Evolutionary conservation across 2,888 invertebrate species (phyloP), one percentile per base, ranked within the genome.

Genomic region (Drosophila barbarae): DNA sequence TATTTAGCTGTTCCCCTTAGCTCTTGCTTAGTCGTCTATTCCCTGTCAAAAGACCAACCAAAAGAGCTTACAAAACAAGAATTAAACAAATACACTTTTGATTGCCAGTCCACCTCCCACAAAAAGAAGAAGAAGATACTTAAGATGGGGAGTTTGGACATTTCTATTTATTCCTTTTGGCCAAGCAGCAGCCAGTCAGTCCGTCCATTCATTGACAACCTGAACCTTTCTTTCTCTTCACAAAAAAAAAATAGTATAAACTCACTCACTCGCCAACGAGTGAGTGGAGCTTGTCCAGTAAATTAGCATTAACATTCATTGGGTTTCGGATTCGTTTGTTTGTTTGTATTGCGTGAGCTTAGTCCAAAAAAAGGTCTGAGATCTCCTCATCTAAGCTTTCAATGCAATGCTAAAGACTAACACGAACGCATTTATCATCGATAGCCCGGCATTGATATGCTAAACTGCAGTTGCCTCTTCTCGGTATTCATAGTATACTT

Each of bases 371-470:
- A 44, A 44, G 26, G 21, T 23, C 21, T 23, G 6, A 7, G 15
- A 8, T 46, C 46, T 30, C 30, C 30, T 30, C 42, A 26, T n/a
- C 46, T 46, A 12, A 15, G 23, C 47, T 35, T 28, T 67, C 32
- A 76, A 67, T 69, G 65, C 55, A 58, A 54, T 65, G 57, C 67
- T 59, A 49, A 74, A 76, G 72, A 64, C 73, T 77, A 84, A 71
- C 81, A 64, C 73, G 84, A 84, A 71, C 84, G 81, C 78, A 78
- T 84, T 81, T 77, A 77, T 77, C 77, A 77, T 74, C 47, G 46
- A 68, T 66, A 50, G 38, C 35, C 51, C 21, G 36, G 44, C 63
- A 71, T 71, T 71, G 66, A 71, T 71, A 71, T 71, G 70, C 70
- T 71, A 71, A 71, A 66, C 65, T 70, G 71, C 71, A 71, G 53